phyloP scores from a whole-genome alignment of 2,888 invertebrate genomes.

The Brachypalpus laphriformis region DNA sequence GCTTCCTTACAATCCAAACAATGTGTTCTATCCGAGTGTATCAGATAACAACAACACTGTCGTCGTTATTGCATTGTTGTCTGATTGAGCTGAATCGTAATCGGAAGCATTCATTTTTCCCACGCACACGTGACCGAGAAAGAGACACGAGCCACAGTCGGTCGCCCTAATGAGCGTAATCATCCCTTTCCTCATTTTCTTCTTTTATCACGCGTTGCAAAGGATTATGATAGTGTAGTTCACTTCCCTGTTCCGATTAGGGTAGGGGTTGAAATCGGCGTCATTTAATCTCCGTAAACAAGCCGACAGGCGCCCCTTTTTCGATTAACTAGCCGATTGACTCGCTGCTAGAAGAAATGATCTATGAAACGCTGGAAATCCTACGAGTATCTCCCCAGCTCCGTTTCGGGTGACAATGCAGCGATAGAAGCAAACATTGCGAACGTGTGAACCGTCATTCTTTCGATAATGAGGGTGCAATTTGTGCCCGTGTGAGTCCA shows the following conservation, averaged over 20 bases:
- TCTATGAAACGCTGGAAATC: conserved; percentile 18
- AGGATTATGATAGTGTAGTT: conserved; percentile 46
- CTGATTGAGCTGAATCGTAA: conserved; percentile 48
- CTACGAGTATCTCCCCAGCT: conserved; percentile 4
- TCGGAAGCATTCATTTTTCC: conserved; percentile 65
- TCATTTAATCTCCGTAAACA: conserved; percentile 67
- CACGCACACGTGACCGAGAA: conserved; percentile 67
- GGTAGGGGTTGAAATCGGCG: conserved; percentile 50
- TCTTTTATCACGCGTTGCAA: conserved; percentile 3
- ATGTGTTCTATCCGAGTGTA: conserved; percentile 38
- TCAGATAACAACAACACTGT: conserved; percentile 53
- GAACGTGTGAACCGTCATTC: conserved; percentile 68
- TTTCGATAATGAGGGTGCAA: conserved; percentile 69
- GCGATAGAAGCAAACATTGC: conserved; percentile 30
- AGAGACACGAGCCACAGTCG: conserved; percentile 57
- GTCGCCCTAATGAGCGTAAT: conserved; percentile 60
- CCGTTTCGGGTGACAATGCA: conserved; percentile 4
- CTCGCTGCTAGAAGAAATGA: conserved; percentile 24
- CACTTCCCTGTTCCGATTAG: conserved; percentile 47
- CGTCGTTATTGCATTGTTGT: conserved; percentile 24
- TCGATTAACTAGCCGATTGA: conserved; percentile 44
- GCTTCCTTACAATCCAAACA: conserved; percentile 51
- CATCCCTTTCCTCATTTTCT: conserved; percentile 47
- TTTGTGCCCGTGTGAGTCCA: conserved; percentile 53
- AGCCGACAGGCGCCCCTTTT: conserved; percentile 57